Percentiles rank a stretch among this genome's conserved stretches.
These are phyloP conservation scores for Copidosoma floridanum DNA, from an alignment of 1,140 invertebrate species.

Conservation along the genomic window DNA sequence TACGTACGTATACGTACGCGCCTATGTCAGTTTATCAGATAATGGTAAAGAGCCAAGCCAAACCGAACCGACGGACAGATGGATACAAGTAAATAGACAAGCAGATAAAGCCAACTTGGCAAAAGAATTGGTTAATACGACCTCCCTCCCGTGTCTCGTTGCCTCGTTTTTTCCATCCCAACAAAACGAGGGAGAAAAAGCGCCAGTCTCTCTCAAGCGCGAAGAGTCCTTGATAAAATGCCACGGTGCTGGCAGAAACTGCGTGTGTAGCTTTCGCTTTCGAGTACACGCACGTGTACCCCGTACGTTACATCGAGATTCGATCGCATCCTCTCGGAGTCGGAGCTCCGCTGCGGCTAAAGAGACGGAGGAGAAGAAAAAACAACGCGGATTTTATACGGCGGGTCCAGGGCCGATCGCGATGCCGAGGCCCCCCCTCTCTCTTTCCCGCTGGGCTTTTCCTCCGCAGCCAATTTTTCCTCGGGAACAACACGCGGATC, in stretches of 20 bases:
- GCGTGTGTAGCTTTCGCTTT: slow-evolving; percentile 3
- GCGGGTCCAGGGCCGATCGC: slow-evolving; percentile 15
- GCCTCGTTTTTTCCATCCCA: too few species aligned
- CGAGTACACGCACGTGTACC: neutral
- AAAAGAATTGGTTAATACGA: neutral
- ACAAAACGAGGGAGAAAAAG: too few species aligned
- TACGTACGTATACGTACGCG: too few species aligned
- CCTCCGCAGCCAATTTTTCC: too few species aligned
- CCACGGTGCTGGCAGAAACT: neutral
- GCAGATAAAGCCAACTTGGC: slow-evolving; percentile 6
- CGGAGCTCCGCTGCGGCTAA: too few species aligned
- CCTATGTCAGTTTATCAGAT: slow-evolving; percentile 13
- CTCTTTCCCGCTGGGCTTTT: neutral
- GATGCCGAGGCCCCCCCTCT: neutral
- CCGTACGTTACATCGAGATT: too few species aligned
- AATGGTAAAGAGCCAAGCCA: neutral
- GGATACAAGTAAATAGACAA: slow-evolving; percentile 25
- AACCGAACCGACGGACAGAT: neutral
- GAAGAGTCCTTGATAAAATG: slow-evolving; percentile 42
- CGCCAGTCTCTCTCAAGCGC: slow-evolving; percentile 35
- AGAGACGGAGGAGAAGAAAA: neutral
- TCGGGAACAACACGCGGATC: too few species aligned
- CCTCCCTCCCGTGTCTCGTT: neutral
- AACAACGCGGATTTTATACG: neutral
- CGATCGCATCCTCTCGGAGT: neutral